phyloP scores from a whole-genome alignment of 2,888 invertebrate species.

The Steromphala cineraria region DNA sequence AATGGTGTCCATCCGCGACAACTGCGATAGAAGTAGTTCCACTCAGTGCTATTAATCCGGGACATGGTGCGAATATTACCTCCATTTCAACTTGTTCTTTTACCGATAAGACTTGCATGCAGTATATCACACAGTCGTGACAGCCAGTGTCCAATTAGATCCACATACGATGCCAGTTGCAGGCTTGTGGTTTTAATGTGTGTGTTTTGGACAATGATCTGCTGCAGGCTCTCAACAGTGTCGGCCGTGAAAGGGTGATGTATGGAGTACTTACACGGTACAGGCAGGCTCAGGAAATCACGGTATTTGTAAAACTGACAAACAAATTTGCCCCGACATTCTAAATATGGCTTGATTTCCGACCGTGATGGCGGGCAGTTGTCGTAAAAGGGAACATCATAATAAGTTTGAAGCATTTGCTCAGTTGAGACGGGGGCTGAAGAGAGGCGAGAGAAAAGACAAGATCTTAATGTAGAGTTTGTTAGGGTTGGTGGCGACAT shows the following conservation, averaged over 20 bases:
- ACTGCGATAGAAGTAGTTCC: too few species aligned
- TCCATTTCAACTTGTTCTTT: background rate
- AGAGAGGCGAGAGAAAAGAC: background rate
- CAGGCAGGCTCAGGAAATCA: background rate
- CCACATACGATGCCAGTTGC: slow-evolving; percentile 1
- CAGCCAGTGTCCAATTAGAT: background rate
- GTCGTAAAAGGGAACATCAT: background rate
- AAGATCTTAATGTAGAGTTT: background rate
- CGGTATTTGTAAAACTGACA: slow-evolving; percentile 16
- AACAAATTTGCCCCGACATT: slow-evolving; percentile 11
- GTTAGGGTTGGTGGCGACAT: background rate
- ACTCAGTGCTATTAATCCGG: too few species aligned
- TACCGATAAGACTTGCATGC: background rate
- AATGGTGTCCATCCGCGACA: too few species aligned
- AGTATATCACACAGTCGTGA: background rate
- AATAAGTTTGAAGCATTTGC: background rate
- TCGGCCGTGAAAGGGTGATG: background rate
- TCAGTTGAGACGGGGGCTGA: background rate
- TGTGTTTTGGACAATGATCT: background rate
- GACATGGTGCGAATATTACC: too few species aligned
- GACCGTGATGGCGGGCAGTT: slow-evolving; percentile 9
- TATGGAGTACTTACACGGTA: background rate
- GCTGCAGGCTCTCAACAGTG: background rate
- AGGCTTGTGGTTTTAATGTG: slow-evolving; percentile 4
- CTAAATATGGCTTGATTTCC: slow-evolving; percentile 12